Conservation (phyloP, 1,140 invertebrate species). For the Hypsibius dujardini region DNA sequence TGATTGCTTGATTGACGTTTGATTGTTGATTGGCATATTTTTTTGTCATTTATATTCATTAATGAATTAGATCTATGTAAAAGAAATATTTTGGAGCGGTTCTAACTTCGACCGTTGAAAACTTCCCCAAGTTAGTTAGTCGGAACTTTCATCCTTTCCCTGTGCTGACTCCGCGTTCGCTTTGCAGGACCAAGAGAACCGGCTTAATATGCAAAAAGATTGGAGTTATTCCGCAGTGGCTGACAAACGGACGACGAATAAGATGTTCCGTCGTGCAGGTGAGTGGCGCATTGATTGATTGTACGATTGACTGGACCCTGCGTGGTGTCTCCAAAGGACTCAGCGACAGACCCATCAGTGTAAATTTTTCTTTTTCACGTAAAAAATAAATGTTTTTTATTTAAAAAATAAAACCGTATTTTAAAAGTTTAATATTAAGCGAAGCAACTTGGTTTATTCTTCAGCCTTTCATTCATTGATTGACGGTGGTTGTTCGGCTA, state of each 20-base stretch:
- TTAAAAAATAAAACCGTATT: too few species aligned
- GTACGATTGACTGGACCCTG: too few species aligned
- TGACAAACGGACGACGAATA: conserved; percentile 60
- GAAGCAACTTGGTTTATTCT: conserved; percentile 16
- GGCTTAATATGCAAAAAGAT: conserved; percentile 83
- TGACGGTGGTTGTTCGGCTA: neutral
- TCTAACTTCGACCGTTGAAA: too few species aligned
- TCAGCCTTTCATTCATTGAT: conserved; percentile 11
- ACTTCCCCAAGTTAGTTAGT: neutral
- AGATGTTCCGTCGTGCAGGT: conserved; percentile 68
- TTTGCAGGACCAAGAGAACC: conserved; percentile 41
- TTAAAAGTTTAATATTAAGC: too few species aligned
- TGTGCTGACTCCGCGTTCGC: conserved; percentile 11
- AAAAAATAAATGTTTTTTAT: conserved; percentile 14
- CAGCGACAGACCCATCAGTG: conserved; percentile 21
- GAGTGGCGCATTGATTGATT: conserved; percentile 22
- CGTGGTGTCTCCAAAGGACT: neutral
- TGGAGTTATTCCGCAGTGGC: conserved; percentile 77
- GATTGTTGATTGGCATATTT: neutral
- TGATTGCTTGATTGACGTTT: neutral
- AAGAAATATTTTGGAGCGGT: too few species aligned
- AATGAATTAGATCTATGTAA: conserved; percentile 7
- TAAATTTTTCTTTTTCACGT: neutral
- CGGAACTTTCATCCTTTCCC: neutral
- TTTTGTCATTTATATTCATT: neutral